Evolutionary conservation across 2,888 invertebrate genomes (phyloP), one percentile per base, ranked within the genome.

Genomic region (Lasioglossum vierecki): DNA sequence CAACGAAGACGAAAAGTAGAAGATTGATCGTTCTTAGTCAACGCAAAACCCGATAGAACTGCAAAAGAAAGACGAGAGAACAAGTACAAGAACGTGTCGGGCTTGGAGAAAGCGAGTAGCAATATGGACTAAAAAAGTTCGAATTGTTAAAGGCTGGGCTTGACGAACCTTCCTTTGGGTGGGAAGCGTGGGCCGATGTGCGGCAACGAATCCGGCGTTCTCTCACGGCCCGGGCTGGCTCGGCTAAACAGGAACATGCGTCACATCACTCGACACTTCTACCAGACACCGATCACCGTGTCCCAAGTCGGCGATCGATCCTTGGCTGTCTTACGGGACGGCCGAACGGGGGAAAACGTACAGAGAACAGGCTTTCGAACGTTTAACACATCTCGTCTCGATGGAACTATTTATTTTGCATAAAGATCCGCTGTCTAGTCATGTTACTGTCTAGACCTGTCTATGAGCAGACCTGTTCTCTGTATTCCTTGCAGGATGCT

Each of bases 161-260:
- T 91, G 91, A 93, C 95, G 95, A 96, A 98, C 98, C 97, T 98
- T 96, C 97, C 97, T 96, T 97, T 96, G 89, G 98, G 97, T 95
- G 98, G 97, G 96, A 98, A 98, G 95, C 98, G 96, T 91, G 98
- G 98, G 93, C 98, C 98, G 96, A 98, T 97, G 96, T 98, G 98
- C 91, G 98, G 98, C 96, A 98, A 97, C 92, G 96, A 95, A 95
- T 98, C 98, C 88, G 98, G 98, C 92, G 98, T 97, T 95, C 96
- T 95, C 96, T 98, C 98, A 92, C 97, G 96, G 93, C 97, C 98
- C 91, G 98, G 98, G 95, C 98, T 98, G 96, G 97, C 96, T 95
- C 98, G 98, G 97, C 98, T 98, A 97, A 96, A 95, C 95, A 95
- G 95, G 95, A 96, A 95, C 95, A 95, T 95, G 95, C 95, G 94